Base-by-base conservation (phyloP, 1,140 invertebrate genomes). In the Achroia grisella region DNA sequence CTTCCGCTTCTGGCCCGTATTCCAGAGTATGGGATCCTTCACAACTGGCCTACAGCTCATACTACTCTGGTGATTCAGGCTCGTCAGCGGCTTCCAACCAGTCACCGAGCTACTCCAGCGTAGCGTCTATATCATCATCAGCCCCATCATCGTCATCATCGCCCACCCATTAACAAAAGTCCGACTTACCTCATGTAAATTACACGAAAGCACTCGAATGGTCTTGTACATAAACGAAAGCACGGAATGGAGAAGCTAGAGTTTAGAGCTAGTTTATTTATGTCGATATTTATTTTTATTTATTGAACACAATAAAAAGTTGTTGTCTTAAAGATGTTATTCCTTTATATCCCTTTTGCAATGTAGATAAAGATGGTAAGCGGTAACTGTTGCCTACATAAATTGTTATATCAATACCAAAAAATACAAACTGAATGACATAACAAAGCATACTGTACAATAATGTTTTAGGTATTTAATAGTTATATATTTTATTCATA, bases 31-130 rank as follows among this genome's bases (percentile, higher is more conserved):
- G 92, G 92, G 90, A 91, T 52, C 88, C 90, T 1, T 78, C 76
- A 33, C 92, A 90, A 56, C 77, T 94, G 31, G 93, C 93, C 32
- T 95, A 95, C 77, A 94, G 89, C 63, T 91, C 91, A 2, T 94
- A 94, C 74, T 91, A 92, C 52, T 90, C 91, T 37, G 87, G 89
- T 63, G 89, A 89, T 44, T 87, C 89, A 0, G 88, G 82, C 3
- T 77, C 86, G 0, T 85, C 87, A 1, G 86, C 87, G 0, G 74
- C 80, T 12, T 87, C 86, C 0, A 87, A 88, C 50, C 82, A 84
- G 29, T 88, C 87, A 29, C 86, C 87, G 2, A 86, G 88, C 46
- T 87, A 88, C 54, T 85, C 86, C 2, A 82, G 73, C 44, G 82
- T 86, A 9, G 86, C 89, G n/a, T 84, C 88, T 1, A 81, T 82